Conservation (phyloP, 2,797 vertebrate species). For the Gobio occitaniae region DNA sequence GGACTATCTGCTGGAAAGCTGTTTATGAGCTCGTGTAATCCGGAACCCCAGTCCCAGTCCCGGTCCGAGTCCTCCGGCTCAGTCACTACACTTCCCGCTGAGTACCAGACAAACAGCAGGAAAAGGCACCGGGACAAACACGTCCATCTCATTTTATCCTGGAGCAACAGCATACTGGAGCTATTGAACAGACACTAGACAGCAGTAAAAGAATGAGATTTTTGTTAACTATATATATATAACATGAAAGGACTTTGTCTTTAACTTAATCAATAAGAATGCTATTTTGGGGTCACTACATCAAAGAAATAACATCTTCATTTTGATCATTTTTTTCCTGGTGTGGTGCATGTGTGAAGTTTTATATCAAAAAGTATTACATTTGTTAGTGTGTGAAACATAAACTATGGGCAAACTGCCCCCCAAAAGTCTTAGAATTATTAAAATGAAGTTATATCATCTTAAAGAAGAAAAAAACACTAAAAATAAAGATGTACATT, state of each 20-base stretch:
- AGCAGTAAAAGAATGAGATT: background rate
- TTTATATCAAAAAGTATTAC: background rate
- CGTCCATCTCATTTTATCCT: conserved; percentile 53
- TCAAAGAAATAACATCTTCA: background rate
- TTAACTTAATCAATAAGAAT: too few species aligned
- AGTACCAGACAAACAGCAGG: conserved; percentile 50
- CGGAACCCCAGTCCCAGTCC: conserved; percentile 78
- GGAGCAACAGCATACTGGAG: conserved; percentile 43
- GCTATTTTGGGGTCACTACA: background rate
- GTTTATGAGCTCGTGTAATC: conserved; percentile 74
- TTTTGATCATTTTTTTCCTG: background rate
- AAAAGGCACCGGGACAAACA: conserved; percentile 54
- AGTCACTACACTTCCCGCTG: conserved; percentile 12
- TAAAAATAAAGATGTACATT: background rate
- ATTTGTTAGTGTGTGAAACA: background rate
- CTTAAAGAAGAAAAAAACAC: background rate
- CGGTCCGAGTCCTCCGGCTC: conserved; percentile 34
- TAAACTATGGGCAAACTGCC: background rate
- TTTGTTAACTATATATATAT: background rate
- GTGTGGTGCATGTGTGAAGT: background rate
- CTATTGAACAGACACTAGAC: background rate
- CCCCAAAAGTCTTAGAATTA: background rate
- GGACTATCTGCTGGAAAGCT: conserved; percentile 80
- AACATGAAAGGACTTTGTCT: background rate
- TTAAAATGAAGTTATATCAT: background rate